Base-by-base conservation (phyloP, 1,140 invertebrate species). In the Nebria ingens region DNA sequence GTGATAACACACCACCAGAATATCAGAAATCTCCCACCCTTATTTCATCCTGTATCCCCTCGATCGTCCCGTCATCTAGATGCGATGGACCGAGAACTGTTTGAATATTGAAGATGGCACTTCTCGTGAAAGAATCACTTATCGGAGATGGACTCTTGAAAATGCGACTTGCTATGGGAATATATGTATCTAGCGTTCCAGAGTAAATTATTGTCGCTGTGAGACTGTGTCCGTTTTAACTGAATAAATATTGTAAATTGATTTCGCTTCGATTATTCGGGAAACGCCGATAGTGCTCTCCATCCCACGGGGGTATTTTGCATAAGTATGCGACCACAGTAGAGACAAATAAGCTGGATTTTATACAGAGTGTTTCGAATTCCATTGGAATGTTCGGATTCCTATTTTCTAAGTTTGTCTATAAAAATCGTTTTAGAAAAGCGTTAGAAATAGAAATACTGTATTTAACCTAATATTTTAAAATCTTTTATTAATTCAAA, bases 201-300 rank as follows among this genome's bases (percentile, higher is more conserved):
- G n/a, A n/a, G 25, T 34, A 34, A n/a, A 34, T n/a, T n/a, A n/a
- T 34, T 34, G 40, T 45, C 40, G 6, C n/a, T n/a, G n/a, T n/a
- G n/a, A n/a, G n/a, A 45, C 9, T 17, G 40, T 45, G 40, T 45
- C 40, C 17, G 40, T 45, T 45, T 45, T 45, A 45, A 45, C 40
- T 45, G 40, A 45, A 45, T 45, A 45, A 45, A 45, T 45, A 45
- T 45, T 45, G 40, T 45, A 45, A 45, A 45, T 45, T 45, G 40
- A 45, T 45, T 45, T 45, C 40, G 40, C 9, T 45, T 45, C 40
- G 40, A 45, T 45, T 45, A 45, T 45, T 45, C 40, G 40, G 40
- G 40, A 45, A 45, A 45, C 17, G 15, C 15, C 3, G 40, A 29
- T n/a, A n/a, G 40, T 17, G 40, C 3, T 34, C 9, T 45, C 40